Evolutionary conservation across 2,113 vertebrate genomes (phyloP).

Genomic region (Tachysurus fulvidraco): DNA sequence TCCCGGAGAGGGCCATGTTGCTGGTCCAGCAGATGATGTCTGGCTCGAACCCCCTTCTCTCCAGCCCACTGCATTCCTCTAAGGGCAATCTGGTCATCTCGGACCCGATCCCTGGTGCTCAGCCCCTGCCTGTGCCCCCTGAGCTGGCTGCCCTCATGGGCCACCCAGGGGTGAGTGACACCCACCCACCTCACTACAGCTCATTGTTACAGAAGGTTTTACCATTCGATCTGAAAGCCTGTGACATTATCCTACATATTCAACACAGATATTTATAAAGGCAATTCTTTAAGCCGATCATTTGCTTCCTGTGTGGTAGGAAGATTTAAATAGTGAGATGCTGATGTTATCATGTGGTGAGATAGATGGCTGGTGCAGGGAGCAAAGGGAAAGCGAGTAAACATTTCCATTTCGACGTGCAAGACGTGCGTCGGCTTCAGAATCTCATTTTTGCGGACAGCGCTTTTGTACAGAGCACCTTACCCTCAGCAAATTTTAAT

Average conservation of each 20-base stretch:
- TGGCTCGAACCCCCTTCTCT: constrained; percentile 77
- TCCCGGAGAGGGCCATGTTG: constrained; percentile 89
- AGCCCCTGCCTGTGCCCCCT: constrained; percentile 94
- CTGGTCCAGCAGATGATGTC: constrained; percentile 91
- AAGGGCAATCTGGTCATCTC: constrained; percentile 98
- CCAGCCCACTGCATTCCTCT: constrained; percentile 83
- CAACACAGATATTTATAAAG: neutral
- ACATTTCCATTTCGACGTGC: constrained; percentile 32
- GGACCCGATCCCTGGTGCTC: constrained; percentile 95
- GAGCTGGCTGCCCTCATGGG: constrained; percentile 95
- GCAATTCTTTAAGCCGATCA: constrained; percentile 12
- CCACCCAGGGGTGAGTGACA: constrained; percentile 67
- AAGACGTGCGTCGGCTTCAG: constrained; percentile 28
- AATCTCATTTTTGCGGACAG: constrained; percentile 23
- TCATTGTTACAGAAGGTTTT: neutral
- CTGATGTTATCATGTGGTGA: constrained; percentile 8
- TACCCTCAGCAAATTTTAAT: constrained; percentile 37
- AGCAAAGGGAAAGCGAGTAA: neutral
- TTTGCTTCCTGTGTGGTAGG: constrained; percentile 9
- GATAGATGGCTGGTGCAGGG: constrained; percentile 24
- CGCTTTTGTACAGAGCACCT: constrained; percentile 17
- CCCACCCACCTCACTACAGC: neutral
- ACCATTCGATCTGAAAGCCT: neutral
- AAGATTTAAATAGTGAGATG: neutral
- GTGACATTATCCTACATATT: neutral